These are phyloP conservation scores for Ellobius talpinus DNA, from an alignment of 2,113 vertebrate genomes.

Conservation along the genomic window DNA sequence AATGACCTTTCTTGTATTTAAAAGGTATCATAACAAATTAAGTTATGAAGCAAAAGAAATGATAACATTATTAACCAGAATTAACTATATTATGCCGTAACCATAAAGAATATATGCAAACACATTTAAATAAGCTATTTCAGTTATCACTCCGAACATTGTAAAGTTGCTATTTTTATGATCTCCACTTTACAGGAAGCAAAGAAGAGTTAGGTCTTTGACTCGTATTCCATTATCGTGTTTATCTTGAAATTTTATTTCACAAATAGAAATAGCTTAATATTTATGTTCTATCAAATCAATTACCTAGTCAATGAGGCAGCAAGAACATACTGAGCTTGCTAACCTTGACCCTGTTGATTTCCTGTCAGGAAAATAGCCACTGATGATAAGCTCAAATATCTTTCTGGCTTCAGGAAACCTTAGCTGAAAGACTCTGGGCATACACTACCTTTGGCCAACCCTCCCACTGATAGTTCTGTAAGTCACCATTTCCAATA, in stretches of 20 bases:
- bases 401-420: constrained; percentile 34
- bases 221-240: neutral
- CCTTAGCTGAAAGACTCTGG: neutral
- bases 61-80: neutral
- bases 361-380: constrained; percentile 55
- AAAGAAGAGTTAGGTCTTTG: constrained; percentile 9
- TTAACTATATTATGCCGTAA: constrained; percentile 12
- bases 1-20: neutral
- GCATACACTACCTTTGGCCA: neutral
- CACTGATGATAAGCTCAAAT: neutral
- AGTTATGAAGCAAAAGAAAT: constrained; percentile 12
- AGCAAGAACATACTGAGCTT: neutral
- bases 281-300: constrained; percentile 54
- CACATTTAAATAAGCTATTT: constrained; percentile 29
- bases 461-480: constrained; percentile 49
- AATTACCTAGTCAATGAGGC: constrained; percentile 25
- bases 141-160: neutral
- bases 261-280: constrained; percentile 45
- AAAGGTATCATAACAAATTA: constrained; percentile 19
- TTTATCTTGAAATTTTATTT: neutral
- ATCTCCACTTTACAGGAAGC: constrained; percentile 23
- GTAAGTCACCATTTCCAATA: constrained; percentile 51
- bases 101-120: neutral
- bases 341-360: neutral
- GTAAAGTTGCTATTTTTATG: neutral